These are phyloP conservation scores for Phrynocephalus versicolor DNA, from an alignment of 2,113 vertebrate genomes.

Conservation along the genomic window DNA sequence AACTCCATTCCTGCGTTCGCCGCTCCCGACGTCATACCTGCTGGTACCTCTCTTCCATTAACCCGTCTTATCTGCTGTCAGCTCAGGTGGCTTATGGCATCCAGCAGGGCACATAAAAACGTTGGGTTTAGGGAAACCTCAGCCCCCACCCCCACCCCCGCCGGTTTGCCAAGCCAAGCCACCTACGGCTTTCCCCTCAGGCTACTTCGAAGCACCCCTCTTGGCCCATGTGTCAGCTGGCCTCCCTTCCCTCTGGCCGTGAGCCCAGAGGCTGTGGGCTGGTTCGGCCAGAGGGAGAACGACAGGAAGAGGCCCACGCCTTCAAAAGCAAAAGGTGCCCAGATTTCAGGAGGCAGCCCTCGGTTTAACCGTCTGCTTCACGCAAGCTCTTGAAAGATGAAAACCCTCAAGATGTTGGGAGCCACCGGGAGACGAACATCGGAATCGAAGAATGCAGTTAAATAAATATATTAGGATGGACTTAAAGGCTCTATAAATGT, in stretches of 20 bases:
- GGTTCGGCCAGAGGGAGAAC: neutral
- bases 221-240: neutral
- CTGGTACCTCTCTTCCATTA: constrained; percentile 24
- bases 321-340: neutral
- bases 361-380: too few species aligned
- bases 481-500: neutral
- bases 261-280: neutral
- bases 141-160: too few species aligned
- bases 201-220: neutral
- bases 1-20: neutral
- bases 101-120: neutral
- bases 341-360: neutral
- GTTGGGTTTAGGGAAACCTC: neutral
- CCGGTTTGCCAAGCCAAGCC: constrained; percentile 1
- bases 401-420: too few species aligned
- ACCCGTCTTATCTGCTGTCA: constrained; percentile 54
- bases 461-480: neutral
- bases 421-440: too few species aligned
- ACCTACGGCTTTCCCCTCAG: neutral
- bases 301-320: neutral
- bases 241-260: neutral
- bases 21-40: constrained; percentile 19
- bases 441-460: neutral
- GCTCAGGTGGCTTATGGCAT: constrained; percentile 22
- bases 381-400: too few species aligned